A percentile compares a stretch with the other conserved stretches of the same genome.
These are phyloP conservation scores for Luffia ferchaultella DNA, from an alignment of 2,888 invertebrate genomes.

Conservation along the genomic window DNA sequence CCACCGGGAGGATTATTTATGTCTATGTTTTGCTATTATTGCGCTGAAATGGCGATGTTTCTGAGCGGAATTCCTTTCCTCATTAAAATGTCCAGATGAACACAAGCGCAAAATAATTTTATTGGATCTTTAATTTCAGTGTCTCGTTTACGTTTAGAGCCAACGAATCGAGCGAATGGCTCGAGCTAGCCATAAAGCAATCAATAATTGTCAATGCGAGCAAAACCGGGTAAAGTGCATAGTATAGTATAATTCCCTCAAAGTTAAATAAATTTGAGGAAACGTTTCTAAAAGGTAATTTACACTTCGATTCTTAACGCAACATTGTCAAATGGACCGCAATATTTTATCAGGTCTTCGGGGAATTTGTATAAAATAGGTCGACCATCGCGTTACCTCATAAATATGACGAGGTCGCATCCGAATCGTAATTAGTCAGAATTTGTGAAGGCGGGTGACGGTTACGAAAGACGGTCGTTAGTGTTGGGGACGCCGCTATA, in stretches of 20 bases:
- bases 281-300: conserved; percentile 21
- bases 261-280: neutral
- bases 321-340: conserved; percentile 48
- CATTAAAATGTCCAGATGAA: too few relatives aligned
- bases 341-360: conserved; percentile 41
- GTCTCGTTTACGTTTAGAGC: neutral
- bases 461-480: neutral
- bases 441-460: neutral
- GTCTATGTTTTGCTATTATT: too few relatives aligned
- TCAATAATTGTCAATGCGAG: neutral
- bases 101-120: neutral
- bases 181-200: neutral
- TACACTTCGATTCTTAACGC: conserved; percentile 18
- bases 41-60: too few relatives aligned
- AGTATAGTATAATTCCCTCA: neutral
- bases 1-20: too few relatives aligned
- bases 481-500: neutral
- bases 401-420: conserved; percentile 27
- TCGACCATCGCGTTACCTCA: conserved; percentile 21
- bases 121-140: neutral
- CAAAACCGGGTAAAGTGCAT: neutral
- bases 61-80: too few relatives aligned
- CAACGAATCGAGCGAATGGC: neutral
- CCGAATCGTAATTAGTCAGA: conserved; percentile 11
- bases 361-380: conserved; percentile 45